Conservation (phyloP, 1,140 invertebrate species). For the Drosophila ficusphila region DNA sequence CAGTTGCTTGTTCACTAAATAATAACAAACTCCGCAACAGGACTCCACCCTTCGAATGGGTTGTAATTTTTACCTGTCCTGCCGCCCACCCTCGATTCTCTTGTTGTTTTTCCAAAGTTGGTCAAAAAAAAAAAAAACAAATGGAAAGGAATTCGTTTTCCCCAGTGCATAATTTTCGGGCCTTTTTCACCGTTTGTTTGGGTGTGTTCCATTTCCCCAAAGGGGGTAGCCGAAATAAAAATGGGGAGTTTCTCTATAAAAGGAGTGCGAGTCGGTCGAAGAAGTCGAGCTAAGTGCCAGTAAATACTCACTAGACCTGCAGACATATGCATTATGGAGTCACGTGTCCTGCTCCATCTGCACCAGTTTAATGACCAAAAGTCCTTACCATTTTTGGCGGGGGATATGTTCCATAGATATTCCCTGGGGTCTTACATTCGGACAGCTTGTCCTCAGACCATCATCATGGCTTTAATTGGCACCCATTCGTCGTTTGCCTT, state of each 20-base stretch:
- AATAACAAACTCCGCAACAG: constrained; percentile 17
- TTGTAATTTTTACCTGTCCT: constrained; percentile 21
- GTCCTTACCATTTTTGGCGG: constrained; percentile 6
- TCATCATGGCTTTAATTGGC: constrained; percentile 47
- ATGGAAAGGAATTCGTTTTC: constrained; percentile 29
- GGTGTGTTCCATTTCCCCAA: constrained; percentile 25
- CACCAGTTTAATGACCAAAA: constrained; percentile 28
- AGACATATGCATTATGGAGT: constrained; percentile 54
- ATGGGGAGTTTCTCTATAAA: background rate
- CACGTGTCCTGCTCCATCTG: constrained; percentile 53
- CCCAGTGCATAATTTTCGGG: constrained; percentile 50
- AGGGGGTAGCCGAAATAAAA: constrained; percentile 3
- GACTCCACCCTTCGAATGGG: background rate
- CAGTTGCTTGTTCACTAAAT: constrained; percentile 35
- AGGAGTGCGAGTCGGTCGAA: constrained; percentile 1
- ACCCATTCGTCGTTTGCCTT: constrained; percentile 43
- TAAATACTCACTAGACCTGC: constrained; percentile 43
- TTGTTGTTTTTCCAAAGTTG: constrained; percentile 23
- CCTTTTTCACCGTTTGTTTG: constrained; percentile 35
- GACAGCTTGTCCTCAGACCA: constrained; percentile 19
- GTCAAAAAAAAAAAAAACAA: constrained; percentile 1
- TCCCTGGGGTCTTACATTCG: constrained; percentile 16
- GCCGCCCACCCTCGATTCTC: background rate
- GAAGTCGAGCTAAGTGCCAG: constrained; percentile 27
- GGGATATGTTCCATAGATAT: background rate